These are phyloP conservation scores for Thryonomys swinderianus DNA, from an alignment of 2,113 vertebrate genomes.

Conservation along the genomic window DNA sequence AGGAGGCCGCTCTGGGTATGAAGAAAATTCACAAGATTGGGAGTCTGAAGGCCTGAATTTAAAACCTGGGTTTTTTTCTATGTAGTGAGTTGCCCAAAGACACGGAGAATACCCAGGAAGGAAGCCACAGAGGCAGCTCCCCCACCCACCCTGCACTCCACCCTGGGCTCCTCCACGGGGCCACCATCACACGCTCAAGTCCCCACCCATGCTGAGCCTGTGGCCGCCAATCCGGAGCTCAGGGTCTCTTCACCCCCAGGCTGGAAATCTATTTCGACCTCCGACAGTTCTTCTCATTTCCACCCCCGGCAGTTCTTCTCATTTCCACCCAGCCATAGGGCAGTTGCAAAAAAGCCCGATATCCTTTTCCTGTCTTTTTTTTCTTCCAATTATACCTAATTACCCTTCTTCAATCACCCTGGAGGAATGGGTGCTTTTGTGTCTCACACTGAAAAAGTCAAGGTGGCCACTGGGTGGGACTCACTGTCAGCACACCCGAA, in stretches of 20 bases:
- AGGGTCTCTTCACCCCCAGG: neutral
- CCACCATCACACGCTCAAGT: neutral
- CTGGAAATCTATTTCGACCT: slow-evolving; percentile 41
- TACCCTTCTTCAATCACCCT: slow-evolving; percentile 74
- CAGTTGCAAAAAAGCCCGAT: slow-evolving; percentile 65
- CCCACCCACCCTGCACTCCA: neutral
- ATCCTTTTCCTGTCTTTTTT: slow-evolving; percentile 44
- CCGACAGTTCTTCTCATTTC: slow-evolving; percentile 70
- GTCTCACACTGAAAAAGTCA: neutral
- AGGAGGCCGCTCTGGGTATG: neutral
- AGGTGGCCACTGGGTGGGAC: neutral
- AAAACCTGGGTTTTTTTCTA: neutral
- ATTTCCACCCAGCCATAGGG: slow-evolving; percentile 60
- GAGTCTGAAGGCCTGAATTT: neutral
- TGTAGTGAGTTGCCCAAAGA: neutral
- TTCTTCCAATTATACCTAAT: slow-evolving; percentile 76
- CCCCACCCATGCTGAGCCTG: neutral
- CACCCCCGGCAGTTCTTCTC: slow-evolving; percentile 68
- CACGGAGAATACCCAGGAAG: neutral
- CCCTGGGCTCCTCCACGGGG: neutral
- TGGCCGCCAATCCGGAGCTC: neutral
- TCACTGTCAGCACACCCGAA: neutral
- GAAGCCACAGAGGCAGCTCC: neutral
- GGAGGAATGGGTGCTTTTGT: slow-evolving; percentile 58
- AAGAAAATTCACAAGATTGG: neutral